phyloP scores from a whole-genome alignment of 2,888 invertebrate species.

The Trachelus iudaicus region DNA sequence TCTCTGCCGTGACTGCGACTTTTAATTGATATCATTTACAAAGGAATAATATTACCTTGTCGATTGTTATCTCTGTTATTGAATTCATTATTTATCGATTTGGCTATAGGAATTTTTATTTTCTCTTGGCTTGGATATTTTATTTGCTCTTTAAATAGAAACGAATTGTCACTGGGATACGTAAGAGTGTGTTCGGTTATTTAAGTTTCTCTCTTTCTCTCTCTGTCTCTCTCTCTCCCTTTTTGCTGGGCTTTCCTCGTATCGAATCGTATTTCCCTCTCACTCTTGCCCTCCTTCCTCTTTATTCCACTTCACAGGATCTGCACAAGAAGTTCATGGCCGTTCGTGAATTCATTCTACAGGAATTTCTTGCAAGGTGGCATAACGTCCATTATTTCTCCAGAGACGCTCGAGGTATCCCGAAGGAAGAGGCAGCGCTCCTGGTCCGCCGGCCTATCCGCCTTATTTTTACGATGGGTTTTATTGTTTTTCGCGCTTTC shows the following conservation, averaged over 20 bases:
- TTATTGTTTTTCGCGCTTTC: constrained; percentile 20
- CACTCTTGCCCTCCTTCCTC: not conserved
- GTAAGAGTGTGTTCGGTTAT: too few species aligned
- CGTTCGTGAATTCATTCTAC: not conserved
- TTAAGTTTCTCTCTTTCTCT: too few species aligned
- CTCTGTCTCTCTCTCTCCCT: not conserved
- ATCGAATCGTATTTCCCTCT: not conserved
- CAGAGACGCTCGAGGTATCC: constrained; percentile 3
- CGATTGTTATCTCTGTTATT: too few species aligned
- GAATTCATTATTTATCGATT: not conserved
- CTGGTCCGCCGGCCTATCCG: not conserved
- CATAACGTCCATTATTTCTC: constrained; percentile 16
- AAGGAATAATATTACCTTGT: too few species aligned
- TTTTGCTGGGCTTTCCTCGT: not conserved
- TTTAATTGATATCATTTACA: too few species aligned
- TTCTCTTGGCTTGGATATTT: not conserved
- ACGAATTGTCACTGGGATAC: not conserved
- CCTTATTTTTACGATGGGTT: constrained; percentile 30
- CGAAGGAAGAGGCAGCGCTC: not conserved
- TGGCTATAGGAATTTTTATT: not conserved
- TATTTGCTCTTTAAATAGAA: not conserved
- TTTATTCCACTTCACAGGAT: not conserved
- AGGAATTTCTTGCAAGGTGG: constrained; percentile 6
- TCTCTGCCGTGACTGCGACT: too few species aligned
- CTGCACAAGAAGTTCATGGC: not conserved